phyloP scores from a whole-genome alignment of 2,797 vertebrate genomes.

The Scleropages formosus region DNA sequence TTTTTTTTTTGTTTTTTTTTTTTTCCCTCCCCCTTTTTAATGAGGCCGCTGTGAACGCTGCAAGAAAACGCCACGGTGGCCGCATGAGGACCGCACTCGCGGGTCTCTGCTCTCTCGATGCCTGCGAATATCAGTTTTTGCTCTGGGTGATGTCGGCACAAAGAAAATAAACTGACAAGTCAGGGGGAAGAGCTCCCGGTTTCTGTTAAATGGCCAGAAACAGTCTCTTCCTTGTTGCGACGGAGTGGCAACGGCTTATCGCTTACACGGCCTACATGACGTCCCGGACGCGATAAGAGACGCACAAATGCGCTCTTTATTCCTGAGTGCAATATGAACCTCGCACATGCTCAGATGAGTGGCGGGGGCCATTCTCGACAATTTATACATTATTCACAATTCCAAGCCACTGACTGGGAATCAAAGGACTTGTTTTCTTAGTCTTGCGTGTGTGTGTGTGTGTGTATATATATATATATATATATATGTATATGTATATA shows the following conservation, averaged over 20 bases:
- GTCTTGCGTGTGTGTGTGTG: conserved; percentile 3
- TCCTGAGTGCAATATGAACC: conserved; percentile 49
- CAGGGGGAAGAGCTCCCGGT: conserved; percentile 39
- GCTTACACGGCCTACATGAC: conserved; percentile 48
- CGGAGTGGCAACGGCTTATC: conserved; percentile 45
- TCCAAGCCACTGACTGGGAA: background rate
- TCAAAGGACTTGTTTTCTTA: background rate
- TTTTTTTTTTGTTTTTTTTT: too few species aligned
- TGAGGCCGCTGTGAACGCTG: too few species aligned
- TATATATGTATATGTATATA: too few species aligned
- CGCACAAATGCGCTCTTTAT: conserved; percentile 52
- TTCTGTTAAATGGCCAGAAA: conserved; percentile 38
- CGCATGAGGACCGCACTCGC: too few species aligned
- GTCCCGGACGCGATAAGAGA: conserved; percentile 46
- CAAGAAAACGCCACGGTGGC: too few species aligned
- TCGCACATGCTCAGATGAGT: conserved; percentile 44
- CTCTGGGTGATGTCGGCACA: conserved; percentile 40
- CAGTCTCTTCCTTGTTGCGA: conserved; percentile 50
- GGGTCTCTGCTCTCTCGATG: background rate
- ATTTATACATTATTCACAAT: conserved; percentile 41
- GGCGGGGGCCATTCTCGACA: conserved; percentile 53
- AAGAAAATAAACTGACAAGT: conserved; percentile 33
- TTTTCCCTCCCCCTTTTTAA: too few species aligned
- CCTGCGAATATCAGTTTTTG: conserved; percentile 4
- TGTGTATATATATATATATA: too few species aligned